Base-by-base conservation (phyloP, 2,797 vertebrate genomes). In the Pagetopsis macropterus region DNA sequence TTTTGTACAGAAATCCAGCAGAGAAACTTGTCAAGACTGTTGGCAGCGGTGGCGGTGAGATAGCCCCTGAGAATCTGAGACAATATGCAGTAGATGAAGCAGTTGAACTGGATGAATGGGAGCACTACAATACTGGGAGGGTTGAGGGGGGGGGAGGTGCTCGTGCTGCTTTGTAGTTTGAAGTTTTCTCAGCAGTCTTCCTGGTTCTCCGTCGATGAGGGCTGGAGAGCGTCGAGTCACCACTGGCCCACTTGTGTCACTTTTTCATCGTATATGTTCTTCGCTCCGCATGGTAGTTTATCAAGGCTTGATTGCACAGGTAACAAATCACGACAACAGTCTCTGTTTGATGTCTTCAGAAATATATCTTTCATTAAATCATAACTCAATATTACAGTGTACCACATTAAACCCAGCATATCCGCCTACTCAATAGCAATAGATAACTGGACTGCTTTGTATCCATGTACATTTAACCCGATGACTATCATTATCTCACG, bases 241-340 rank as follows among this genome's bases (percentile, higher is more conserved):
- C 75, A 64, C 70, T 65, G 65, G 68, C 77, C 70, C 5, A 84
- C 81, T 76, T 84, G 68, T 52, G 69, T 88, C 85, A 85, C 83
- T 91, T 86, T 85, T 68, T 75, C 74, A 67, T 81, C 52, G 59
- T 70, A 59, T 80, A 51, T 76, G 46, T 64, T 44, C 41, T 81
- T 70, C 70, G 85, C 85, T 88, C 79, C 59, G 90, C 91, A 74
- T 91, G 87, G 40, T 90, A 85, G 83, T 87, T 90, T 90, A 91
- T 92, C 84, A 80, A 14, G 58, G 93, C 92, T 94, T 93, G 81
- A 87, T 90, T 90, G 91, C 92, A 91, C 92, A 85, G 82, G 84
- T 89, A 65, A 78, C 72, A 76, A 85, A 85, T 86, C 78, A 93
- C 91, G 91, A 94, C 83, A 91, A 94, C 91, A 93, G 92, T 93